Evolutionary conservation across 2,888 invertebrate species (phyloP).

Genomic region (Monochamus alternatus): DNA sequence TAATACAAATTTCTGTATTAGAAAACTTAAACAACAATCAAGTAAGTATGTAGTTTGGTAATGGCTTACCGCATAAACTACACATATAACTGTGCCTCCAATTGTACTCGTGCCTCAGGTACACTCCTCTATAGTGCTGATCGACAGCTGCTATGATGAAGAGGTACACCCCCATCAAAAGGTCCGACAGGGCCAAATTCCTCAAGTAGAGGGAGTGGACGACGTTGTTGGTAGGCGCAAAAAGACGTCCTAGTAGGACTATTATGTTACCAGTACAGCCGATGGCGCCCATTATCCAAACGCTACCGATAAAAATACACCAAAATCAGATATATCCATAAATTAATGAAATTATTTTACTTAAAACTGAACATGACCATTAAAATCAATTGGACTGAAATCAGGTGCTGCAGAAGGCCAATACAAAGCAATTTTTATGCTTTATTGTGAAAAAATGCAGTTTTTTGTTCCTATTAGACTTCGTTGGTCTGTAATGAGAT

Average conservation of each 20-base stretch:
- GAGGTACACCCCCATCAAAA: constrained; percentile 78
- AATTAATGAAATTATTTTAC: no score
- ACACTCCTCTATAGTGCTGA: constrained; percentile 72
- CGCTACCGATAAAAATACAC: constrained; percentile 66
- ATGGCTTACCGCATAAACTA: constrained; percentile 72
- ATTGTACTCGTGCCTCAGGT: constrained; percentile 73
- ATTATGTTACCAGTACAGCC: constrained; percentile 75
- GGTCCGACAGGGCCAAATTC: constrained; percentile 77
- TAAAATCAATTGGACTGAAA: constrained; percentile 1
- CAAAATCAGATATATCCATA: not conserved
- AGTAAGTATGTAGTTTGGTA: no score
- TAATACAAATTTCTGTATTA: no score
- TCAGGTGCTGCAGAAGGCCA: not conserved
- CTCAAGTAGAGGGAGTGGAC: constrained; percentile 77
- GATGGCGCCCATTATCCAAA: constrained; percentile 77
- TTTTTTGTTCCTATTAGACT: no score
- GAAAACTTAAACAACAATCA: no score
- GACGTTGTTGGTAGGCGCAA: constrained; percentile 74
- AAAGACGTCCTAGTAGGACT: constrained; percentile 74
- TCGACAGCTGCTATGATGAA: constrained; percentile 76
- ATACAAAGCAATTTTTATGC: no score
- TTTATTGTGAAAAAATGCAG: no score
- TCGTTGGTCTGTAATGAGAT: no score
- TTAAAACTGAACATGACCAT: no score
- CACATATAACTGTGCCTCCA: constrained; percentile 76